These are phyloP conservation scores for Platygyra sinensis DNA, from an alignment of 64 coral and sea anemone species.

Conservation along the genomic window DNA sequence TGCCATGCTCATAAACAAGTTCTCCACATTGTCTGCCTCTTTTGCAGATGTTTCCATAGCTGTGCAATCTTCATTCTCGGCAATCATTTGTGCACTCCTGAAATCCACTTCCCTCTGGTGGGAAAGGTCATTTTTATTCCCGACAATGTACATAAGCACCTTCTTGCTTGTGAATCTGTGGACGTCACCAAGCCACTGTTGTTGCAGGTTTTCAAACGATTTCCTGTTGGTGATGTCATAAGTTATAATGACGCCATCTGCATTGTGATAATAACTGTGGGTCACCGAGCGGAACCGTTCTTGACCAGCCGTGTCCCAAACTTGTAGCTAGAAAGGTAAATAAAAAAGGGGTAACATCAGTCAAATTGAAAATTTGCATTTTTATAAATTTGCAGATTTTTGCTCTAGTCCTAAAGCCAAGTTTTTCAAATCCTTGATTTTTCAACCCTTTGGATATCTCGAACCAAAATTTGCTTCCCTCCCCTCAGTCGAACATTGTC, in stretches of 20 bases:
- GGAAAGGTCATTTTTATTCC: conserved; percentile 91
- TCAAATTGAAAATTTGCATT: no score
- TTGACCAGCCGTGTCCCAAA: conserved; percentile 99
- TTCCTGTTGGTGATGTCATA: conserved; percentile 93
- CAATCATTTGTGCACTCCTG: conserved; percentile 70
- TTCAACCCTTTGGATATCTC: no score
- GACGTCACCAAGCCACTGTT: conserved; percentile 84
- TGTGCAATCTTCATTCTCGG: conserved; percentile 79
- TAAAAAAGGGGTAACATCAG: neutral
- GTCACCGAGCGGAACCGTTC: conserved; percentile 94
- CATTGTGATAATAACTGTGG: conserved; percentile 97
- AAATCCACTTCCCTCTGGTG: conserved; percentile 77
- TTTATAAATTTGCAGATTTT: no score
- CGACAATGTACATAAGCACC: conserved; percentile 84
- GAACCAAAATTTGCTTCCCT: no score
- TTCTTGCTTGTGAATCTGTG: conserved; percentile 93
- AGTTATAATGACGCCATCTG: conserved; percentile 89
- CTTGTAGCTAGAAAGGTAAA: conserved; percentile 82
- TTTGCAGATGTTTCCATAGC: conserved; percentile 98
- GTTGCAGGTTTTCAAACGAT: conserved; percentile 89
- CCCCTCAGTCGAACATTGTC: no score
- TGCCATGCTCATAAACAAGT: conserved; percentile 91
- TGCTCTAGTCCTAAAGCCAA: no score
- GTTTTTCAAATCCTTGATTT: no score
- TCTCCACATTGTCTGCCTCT: conserved; percentile 91